Evolutionary conservation across 2,797 vertebrate genomes (phyloP).

Genomic region (Trichosurus vulpecula): DNA sequence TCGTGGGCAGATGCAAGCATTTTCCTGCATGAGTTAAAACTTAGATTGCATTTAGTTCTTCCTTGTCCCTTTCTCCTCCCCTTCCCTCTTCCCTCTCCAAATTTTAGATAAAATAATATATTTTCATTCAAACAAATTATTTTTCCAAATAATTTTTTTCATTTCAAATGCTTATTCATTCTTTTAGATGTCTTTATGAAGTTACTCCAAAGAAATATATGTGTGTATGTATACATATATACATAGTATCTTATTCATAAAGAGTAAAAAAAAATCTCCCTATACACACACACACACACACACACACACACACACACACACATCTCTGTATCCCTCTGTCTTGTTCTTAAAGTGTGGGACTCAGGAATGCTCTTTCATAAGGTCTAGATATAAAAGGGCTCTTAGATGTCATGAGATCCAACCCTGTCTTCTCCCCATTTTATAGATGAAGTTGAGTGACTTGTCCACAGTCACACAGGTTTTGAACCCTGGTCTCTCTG

Average conservation of each 20-base stretch:
- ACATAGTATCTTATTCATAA: not conserved
- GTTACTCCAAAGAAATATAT: not conserved
- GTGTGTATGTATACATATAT: not conserved
- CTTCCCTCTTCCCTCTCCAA: not conserved
- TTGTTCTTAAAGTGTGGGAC: not conserved
- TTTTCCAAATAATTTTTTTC: not conserved
- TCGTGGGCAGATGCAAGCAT: not conserved
- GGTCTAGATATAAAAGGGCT: not conserved
- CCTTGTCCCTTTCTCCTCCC: not conserved
- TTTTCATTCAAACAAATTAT: not conserved
- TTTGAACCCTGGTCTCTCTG: not conserved
- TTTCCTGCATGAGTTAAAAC: not conserved
- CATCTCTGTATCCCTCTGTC: too few relatives aligned
- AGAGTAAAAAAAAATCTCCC: not conserved
- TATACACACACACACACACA: too few relatives aligned
- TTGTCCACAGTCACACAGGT: not conserved
- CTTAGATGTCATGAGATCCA: not conserved
- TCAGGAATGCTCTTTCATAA: not conserved
- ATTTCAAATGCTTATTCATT: not conserved
- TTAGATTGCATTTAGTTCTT: not conserved
- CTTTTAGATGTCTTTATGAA: not conserved
- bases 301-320: too few relatives aligned
- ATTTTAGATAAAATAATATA: not conserved
- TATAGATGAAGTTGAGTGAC: constrained; percentile 8
- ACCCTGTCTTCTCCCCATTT: not conserved